phyloP scores from a whole-genome alignment of 1,140 invertebrate species.

The Drosophila triauraria region DNA sequence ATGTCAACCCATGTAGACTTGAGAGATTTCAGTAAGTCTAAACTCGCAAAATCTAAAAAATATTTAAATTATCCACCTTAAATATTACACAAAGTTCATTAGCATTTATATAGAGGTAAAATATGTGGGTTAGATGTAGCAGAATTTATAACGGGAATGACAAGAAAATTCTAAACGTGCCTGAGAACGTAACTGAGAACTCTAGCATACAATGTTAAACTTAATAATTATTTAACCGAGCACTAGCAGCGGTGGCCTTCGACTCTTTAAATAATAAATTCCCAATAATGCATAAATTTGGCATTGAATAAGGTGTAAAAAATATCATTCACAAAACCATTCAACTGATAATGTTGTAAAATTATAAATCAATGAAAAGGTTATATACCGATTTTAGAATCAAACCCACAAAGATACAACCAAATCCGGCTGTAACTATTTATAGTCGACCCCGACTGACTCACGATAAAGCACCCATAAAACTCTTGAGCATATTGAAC shows the following conservation, averaged over 20 bases:
- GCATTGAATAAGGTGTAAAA: background rate
- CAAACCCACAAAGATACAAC: background rate
- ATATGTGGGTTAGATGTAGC: conserved; percentile 1
- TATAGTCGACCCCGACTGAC: conserved; percentile 14
- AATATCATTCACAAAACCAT: conserved; percentile 3
- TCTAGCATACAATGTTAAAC: too few species aligned
- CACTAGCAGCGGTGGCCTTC: too few species aligned
- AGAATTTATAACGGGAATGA: background rate
- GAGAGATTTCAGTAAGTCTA: background rate
- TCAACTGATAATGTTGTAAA: background rate
- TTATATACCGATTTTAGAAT: background rate
- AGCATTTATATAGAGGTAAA: background rate
- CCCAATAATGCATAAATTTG: background rate
- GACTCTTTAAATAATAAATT: conserved; percentile 2
- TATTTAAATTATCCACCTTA: background rate
- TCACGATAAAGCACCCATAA: conserved; percentile 14
- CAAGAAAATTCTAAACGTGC: background rate
- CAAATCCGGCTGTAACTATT: conserved; percentile 16
- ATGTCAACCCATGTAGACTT: background rate
- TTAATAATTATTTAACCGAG: too few species aligned
- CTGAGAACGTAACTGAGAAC: too few species aligned
- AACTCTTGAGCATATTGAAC: conserved; percentile 6
- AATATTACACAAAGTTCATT: background rate
- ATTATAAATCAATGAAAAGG: background rate
- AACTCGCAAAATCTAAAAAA: background rate